Evolutionary conservation across 2,888 invertebrate species (phyloP), one percentile per base, ranked within the genome.

Genomic region (Meiosimyza decipiens): DNA sequence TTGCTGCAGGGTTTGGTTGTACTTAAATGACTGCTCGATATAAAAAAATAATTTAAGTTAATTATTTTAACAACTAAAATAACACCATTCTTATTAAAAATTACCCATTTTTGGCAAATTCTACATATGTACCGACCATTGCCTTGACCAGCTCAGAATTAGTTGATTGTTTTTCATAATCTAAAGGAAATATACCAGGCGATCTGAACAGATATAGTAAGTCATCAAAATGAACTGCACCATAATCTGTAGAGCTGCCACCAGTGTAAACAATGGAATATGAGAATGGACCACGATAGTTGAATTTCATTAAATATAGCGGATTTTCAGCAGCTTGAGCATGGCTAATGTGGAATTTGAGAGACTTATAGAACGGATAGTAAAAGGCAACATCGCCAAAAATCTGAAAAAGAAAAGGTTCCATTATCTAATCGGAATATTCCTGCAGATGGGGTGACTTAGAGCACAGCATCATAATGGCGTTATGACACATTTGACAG

Each of bases 211-310:
- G 80, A 74, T 89, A 89, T n/a, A 89, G 75, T 11, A 88, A 80
- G 77, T 90, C 90, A 78, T 90, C 90, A 76, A 88, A 86, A 77
- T 90, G 90, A 2, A 84, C 82, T 1, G 87, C 84, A 11, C 83
- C 82, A 62, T 81, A 78, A 12, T 81, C 73, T 3, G 75, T 79
- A 0, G 71, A 52, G 0, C 60, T 50, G 6, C 73, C 74, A 0
- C 64, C 72, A 5, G 70, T 54, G 12, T 72, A 86, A 0, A 86
- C 15, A 15, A 80, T 74, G 0, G 86, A 82, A 72, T 86, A 88
- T 0, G 86, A 83, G 73, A 84, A 79, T 11, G 80, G 73, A 0
- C 89, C 89, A 52, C 78, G 80, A 77, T 88, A 89, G 16, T 84
- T 82, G 76, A 89, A 88, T 69, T 86, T 83, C 75, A 88, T 88